A percentile compares a stretch with the other conserved stretches of the same genome.
Evolutionary conservation across 2,797 vertebrate genomes (phyloP).

Genomic region (Tragelaphus eurycerus): DNA sequence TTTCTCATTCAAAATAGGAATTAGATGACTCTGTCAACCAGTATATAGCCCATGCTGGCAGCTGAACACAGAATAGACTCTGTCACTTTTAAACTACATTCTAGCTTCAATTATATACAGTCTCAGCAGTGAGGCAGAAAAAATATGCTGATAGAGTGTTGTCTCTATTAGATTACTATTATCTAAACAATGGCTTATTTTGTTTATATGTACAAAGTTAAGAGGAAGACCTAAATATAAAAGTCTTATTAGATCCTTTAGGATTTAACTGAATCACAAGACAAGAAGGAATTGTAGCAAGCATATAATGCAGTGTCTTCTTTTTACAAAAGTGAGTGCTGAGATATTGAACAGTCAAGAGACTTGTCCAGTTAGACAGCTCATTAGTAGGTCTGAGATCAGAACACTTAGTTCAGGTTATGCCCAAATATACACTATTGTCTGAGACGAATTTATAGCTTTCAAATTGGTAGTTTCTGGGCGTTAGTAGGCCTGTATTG

Average conservation of each 20-base stretch:
- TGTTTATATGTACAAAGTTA: not conserved
- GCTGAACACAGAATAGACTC: not conserved
- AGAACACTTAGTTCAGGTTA: not conserved
- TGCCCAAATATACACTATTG: not conserved
- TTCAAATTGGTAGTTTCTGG: not conserved
- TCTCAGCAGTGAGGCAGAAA: not conserved
- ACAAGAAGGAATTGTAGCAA: not conserved
- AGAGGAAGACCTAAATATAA: not conserved
- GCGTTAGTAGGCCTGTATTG: not conserved
- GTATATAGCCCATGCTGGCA: not conserved
- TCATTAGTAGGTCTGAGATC: not conserved
- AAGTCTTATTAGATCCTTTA: not conserved
- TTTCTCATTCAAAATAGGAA: constrained; percentile 10
- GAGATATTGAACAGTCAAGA: not conserved
- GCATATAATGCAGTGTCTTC: not conserved
- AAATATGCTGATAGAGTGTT: not conserved
- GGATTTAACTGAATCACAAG: not conserved
- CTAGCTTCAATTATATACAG: not conserved
- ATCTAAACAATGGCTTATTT: not conserved
- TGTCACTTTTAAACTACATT: not conserved
- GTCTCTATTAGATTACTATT: not conserved
- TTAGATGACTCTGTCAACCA: not conserved
- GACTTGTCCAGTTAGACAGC: not conserved
- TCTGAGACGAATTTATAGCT: not conserved
- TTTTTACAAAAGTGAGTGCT: not conserved